Conservation (phyloP, 1,140 invertebrate species). For the Orius insidiosus region DNA sequence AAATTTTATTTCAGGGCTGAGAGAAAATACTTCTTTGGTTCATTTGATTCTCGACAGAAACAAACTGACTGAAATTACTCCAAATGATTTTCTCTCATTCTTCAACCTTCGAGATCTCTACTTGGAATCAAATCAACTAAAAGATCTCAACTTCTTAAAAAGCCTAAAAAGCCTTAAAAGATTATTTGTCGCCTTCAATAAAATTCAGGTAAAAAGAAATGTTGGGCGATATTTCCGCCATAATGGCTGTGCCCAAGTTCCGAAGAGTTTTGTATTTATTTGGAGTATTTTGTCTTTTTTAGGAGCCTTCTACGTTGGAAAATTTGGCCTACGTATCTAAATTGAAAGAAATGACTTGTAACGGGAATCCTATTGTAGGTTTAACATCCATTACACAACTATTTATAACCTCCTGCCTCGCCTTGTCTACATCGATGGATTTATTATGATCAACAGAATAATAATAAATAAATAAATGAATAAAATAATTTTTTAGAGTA, state of each 20-base stretch:
- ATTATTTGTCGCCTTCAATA: slow-evolving; percentile 20
- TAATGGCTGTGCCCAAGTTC: too few species aligned
- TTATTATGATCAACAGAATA: neutral
- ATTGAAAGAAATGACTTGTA: slow-evolving; percentile 20
- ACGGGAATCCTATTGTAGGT: slow-evolving; percentile 19
- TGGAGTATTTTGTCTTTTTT: too few species aligned
- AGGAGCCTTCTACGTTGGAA: slow-evolving; percentile 18
- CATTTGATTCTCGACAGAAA: slow-evolving; percentile 20
- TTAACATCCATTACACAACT: slow-evolving; percentile 16
- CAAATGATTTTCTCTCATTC: slow-evolving; percentile 15
- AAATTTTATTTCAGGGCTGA: slow-evolving; percentile 9
- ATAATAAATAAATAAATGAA: too few species aligned
- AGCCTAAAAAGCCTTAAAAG: slow-evolving; percentile 15
- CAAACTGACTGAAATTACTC: slow-evolving; percentile 15
- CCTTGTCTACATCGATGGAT: slow-evolving; percentile 9
- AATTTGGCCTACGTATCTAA: slow-evolving; percentile 16
- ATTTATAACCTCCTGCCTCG: slow-evolving; percentile 3
- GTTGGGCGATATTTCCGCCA: too few species aligned
- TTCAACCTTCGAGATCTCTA: slow-evolving; percentile 17
- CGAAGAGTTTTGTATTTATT: too few species aligned
- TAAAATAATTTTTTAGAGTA: too few species aligned
- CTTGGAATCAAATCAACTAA: slow-evolving; percentile 20
- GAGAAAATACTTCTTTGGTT: slow-evolving; percentile 14
- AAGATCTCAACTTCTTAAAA: slow-evolving; percentile 18
- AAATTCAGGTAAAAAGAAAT: slow-evolving; percentile 10